Conservation (phyloP, 1,140 invertebrate genomes). For the Oedothorax gibbosus region DNA sequence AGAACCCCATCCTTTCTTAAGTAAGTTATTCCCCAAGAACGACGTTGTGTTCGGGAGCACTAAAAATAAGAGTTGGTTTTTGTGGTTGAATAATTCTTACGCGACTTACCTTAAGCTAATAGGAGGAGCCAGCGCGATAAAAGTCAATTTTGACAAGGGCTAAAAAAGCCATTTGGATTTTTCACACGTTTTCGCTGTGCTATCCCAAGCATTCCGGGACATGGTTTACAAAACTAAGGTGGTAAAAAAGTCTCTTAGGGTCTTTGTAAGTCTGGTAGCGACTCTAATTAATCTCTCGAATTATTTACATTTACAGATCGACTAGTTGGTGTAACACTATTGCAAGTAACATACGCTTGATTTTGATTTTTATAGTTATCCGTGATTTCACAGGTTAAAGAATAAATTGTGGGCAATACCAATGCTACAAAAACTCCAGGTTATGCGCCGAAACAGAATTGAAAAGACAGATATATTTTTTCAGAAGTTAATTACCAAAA, state of each 20-base stretch:
- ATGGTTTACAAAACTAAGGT: constrained; percentile 29
- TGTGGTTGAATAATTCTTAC: constrained; percentile 31
- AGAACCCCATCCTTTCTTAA: too few species aligned
- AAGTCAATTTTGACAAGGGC: constrained; percentile 49
- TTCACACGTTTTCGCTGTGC: constrained; percentile 42
- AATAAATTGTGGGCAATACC: too few species aligned
- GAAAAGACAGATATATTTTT: too few species aligned
- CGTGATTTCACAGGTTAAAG: too few species aligned
- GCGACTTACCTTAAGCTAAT: constrained; percentile 19
- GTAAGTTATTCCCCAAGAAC: too few species aligned
- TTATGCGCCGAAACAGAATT: too few species aligned
- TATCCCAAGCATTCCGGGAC: constrained; percentile 34
- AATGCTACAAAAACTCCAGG: too few species aligned
- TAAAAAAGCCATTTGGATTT: constrained; percentile 57
- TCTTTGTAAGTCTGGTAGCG: constrained; percentile 49
- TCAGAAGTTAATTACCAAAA: too few species aligned
- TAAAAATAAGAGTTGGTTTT: constrained; percentile 2
- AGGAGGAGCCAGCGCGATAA: constrained; percentile 17
- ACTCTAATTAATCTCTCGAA: constrained; percentile 56
- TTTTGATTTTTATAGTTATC: too few species aligned
- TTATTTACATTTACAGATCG: constrained; percentile 57
- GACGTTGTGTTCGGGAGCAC: too few species aligned
- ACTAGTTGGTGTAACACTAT: too few species aligned
- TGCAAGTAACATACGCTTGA: too few species aligned
- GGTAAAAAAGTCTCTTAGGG: constrained; percentile 32